phyloP scores from a whole-genome alignment of 1,140 invertebrate genomes.

The Nasonia vitripennis region DNA sequence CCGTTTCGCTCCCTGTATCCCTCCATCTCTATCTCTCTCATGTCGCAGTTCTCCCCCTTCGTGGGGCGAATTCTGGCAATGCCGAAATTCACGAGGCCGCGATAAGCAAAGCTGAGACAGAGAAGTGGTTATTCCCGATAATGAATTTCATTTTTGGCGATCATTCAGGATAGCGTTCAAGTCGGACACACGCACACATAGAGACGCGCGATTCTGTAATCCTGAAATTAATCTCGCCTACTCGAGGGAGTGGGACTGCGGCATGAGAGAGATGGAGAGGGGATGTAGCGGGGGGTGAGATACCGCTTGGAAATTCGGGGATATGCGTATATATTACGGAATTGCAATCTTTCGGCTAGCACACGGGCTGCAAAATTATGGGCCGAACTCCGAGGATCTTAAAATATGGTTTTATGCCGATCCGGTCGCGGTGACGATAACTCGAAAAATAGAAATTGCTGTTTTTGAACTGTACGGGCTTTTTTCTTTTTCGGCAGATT shows the following conservation, averaged over 20 bases:
- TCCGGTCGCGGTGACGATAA: neutral
- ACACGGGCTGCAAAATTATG: constrained; percentile 8
- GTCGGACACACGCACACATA: neutral
- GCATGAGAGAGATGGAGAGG: neutral
- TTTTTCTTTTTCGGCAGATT: neutral
- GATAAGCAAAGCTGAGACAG: neutral
- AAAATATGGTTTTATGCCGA: neutral
- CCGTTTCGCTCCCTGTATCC: constrained; percentile 41
- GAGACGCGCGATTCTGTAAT: constrained; percentile 12
- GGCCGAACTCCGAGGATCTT: neutral
- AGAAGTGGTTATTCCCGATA: constrained; percentile 6
- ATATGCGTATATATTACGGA: neutral
- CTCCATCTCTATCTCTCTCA: neutral
- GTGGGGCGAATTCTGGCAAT: neutral
- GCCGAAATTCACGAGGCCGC: neutral
- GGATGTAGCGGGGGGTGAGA: neutral
- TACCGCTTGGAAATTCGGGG: neutral
- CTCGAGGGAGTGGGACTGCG: neutral
- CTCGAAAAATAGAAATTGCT: constrained; percentile 15
- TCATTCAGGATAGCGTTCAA: neutral
- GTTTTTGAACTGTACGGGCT: neutral
- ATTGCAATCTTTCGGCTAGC: constrained; percentile 10
- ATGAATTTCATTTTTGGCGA: constrained; percentile 41
- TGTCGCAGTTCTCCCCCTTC: neutral
- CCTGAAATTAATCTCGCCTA: constrained; percentile 28